Conservation (phyloP, 2,797 vertebrate genomes). For the Bryconaethiops microstoma region DNA sequence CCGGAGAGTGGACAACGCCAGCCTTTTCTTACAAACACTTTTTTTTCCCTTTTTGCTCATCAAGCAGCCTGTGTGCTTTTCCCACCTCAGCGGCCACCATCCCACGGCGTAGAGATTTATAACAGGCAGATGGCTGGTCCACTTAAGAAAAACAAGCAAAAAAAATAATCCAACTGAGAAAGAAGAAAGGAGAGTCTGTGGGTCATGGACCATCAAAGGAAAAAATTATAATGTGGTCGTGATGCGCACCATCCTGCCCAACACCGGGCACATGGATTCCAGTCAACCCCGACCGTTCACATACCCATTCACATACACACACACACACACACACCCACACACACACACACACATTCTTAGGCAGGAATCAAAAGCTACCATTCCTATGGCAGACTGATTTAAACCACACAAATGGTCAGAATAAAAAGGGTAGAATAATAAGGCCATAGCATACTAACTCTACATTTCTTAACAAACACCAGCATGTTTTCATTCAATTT, state of each 20-base stretch:
- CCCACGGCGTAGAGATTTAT: slow-evolving; percentile 67
- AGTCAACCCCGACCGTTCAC: not conserved
- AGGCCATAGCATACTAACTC: not conserved
- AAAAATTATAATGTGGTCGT: not conserved
- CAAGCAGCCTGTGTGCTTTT: slow-evolving; percentile 59
- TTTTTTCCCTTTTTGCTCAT: slow-evolving; percentile 2
- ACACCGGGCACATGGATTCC: not conserved
- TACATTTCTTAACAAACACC: not conserved
- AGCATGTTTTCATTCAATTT: not conserved
- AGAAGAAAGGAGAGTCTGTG: not conserved
- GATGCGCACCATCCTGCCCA: not conserved
- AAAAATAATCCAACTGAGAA: not conserved
- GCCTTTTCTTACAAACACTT: slow-evolving; percentile 50
- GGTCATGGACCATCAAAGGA: slow-evolving; percentile 1
- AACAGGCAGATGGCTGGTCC: slow-evolving; percentile 69
- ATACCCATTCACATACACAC: not conserved
- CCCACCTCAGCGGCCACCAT: slow-evolving; percentile 63
- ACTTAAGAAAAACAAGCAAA: slow-evolving; percentile 48
- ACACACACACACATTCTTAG: not conserved
- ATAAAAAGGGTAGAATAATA: not conserved
- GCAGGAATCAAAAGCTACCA: not conserved
- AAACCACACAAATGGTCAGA: not conserved
- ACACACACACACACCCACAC: too few relatives aligned
- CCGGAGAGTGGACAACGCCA: slow-evolving; percentile 54
- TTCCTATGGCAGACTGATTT: not conserved